These are phyloP conservation scores for Oceanodroma tethys DNA, from an alignment of 2,113 vertebrate species.

Conservation along the genomic window DNA sequence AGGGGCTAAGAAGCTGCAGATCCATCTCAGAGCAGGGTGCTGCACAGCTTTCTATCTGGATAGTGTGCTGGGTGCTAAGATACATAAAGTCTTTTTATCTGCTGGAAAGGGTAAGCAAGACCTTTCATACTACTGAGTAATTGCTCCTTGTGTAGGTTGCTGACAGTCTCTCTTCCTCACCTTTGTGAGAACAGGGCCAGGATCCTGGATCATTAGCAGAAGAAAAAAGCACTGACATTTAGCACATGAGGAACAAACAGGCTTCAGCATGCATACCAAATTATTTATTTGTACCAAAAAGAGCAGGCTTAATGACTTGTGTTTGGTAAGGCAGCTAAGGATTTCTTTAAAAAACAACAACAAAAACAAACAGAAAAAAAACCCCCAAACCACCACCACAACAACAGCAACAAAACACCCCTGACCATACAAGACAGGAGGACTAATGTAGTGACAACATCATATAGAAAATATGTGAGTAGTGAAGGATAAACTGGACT, in stretches of 20 bases:
- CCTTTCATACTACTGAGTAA: background rate
- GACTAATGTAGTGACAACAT: background rate
- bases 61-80: background rate
- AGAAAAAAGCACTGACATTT: background rate
- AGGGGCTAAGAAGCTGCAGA: background rate
- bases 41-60: background rate
- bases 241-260: background rate
- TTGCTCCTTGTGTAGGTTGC: background rate
- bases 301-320: background rate
- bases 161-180: background rate
- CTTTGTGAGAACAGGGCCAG: background rate
- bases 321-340: background rate
- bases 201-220: background rate
- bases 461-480: background rate
- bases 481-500: background rate
- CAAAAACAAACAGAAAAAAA: background rate
- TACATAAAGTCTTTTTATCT: fast-evolving
- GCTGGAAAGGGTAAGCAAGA: background rate
- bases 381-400: background rate
- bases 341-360: background rate
- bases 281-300: slow-evolving; percentile 73
- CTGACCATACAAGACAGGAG: background rate
- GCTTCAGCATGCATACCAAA: background rate
- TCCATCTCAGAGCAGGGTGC: background rate
- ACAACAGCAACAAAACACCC: background rate